Evolutionary conservation across 2,797 vertebrate genomes (phyloP).

Genomic region (Tokudaia muenninki): DNA sequence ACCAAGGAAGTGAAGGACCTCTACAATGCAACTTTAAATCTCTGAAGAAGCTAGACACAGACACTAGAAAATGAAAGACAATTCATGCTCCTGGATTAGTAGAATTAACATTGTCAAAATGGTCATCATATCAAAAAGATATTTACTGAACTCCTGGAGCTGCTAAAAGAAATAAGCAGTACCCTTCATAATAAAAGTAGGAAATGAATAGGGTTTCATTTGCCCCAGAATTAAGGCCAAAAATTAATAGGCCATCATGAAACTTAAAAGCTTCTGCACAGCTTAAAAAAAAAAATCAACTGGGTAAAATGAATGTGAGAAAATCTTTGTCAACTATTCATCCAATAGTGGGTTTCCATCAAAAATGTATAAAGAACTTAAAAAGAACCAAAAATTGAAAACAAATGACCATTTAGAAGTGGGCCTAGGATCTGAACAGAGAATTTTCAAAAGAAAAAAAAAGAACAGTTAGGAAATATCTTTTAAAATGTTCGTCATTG

Average conservation of each 20-base stretch:
- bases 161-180: neutral
- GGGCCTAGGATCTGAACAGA: neutral
- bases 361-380: neutral
- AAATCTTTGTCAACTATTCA: neutral
- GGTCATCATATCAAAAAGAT: neutral
- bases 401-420: neutral
- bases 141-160: neutral
- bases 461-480: neutral
- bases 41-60: neutral
- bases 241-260: neutral
- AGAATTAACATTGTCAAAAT: neutral
- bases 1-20: neutral
- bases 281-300: neutral
- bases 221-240: neutral
- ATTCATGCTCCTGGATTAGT: neutral
- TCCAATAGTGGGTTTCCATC: neutral
- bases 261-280: neutral
- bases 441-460: neutral
- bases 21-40: neutral
- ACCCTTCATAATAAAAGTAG: neutral
- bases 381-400: neutral
- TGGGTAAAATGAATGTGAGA: neutral
- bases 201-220: neutral
- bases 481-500: neutral
- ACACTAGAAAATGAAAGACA: neutral